phyloP scores from a whole-genome alignment of 2,797 vertebrate species.

The Emys orbicularis region DNA sequence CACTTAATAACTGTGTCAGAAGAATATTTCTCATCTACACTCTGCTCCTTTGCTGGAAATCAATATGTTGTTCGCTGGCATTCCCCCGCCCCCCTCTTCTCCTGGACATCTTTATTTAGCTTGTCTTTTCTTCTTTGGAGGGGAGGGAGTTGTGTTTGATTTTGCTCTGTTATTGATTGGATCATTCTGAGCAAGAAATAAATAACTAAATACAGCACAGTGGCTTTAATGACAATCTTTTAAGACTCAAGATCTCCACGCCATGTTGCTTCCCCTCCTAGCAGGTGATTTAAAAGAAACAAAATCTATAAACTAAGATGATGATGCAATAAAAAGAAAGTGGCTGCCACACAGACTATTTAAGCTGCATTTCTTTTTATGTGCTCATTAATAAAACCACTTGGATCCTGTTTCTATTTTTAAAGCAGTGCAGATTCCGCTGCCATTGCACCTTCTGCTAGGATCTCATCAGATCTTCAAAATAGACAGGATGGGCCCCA shows the following conservation, averaged over 20 bases:
- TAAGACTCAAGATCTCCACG: slow-evolving; percentile 69
- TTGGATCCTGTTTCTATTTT: slow-evolving; percentile 50
- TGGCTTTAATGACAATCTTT: slow-evolving; percentile 77
- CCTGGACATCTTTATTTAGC: slow-evolving; percentile 78
- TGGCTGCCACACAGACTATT: slow-evolving; percentile 54
- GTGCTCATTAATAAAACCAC: slow-evolving; percentile 58
- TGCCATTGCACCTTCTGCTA: background rate
- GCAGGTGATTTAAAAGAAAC: slow-evolving; percentile 69
- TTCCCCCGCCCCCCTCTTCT: slow-evolving; percentile 38
- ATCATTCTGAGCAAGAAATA: slow-evolving; percentile 79
- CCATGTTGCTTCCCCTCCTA: background rate
- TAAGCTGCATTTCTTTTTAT: slow-evolving; percentile 47
- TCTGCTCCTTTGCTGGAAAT: slow-evolving; percentile 79
- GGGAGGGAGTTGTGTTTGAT: slow-evolving; percentile 72
- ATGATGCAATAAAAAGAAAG: slow-evolving; percentile 52
- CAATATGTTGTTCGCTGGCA: slow-evolving; percentile 78
- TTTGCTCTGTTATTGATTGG: slow-evolving; percentile 80
- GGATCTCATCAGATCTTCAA: background rate
- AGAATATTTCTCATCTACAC: slow-evolving; percentile 83
- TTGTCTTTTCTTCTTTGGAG: slow-evolving; percentile 75
- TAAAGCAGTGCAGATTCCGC: slow-evolving; percentile 38
- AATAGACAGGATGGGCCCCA: background rate
- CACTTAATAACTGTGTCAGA: slow-evolving; percentile 78
- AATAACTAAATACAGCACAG: slow-evolving; percentile 75
- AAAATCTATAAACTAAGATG: slow-evolving; percentile 69